Base-by-base conservation (phyloP, 2,113 vertebrate species). In the Catharus fuscescens region DNA sequence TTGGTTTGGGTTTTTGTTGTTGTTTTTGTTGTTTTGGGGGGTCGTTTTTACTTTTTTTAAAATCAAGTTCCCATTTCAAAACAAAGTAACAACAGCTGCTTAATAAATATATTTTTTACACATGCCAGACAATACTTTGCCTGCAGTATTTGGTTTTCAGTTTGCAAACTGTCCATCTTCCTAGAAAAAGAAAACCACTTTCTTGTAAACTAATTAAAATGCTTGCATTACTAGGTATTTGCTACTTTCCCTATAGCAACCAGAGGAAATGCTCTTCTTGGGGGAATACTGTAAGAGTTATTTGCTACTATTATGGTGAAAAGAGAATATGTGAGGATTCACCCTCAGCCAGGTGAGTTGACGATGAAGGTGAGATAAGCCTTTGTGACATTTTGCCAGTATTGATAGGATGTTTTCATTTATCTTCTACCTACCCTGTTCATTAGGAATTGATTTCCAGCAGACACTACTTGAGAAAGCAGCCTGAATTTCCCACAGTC, bases 391-490 rank as follows among this genome's bases (percentile, higher is more conserved):
- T 80, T 94, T 91, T 89, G 45, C 29, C 40, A 34, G 61, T n/a
- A 88, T 86, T 50, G 69, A 78, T 64, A 48, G 71, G 71, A 86
- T 52, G 18, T 91, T 95, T 94, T 85, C 50, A 69, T 65, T 87
- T 85, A 40, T 91, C 42, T 85, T 90, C 45, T 45, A 42, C n/a
- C 84, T 72, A 34, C 28, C 9, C 47, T 80, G 53, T 69, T 94
- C 80, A 73, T 89, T 89, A 93, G 59, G 70, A 84, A 87, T 76
- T 77, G 48, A 94, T 77, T 92, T 90, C 52, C 60, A 92, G 38
- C 69, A 89, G 88, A 13, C 17, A 44, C 13, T 57, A 6, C 52
- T 80, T 47, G n/a, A 61, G 62, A 42, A 56, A 72, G 36, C 28
- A 62, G 31, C 15, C 20, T 82, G 73, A 65, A 47, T 21, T 85